Percentiles rank a stretch among this genome's conserved stretches.
Evolutionary conservation across 2,888 invertebrate species (phyloP).

Genomic region (Laspeyria flexula): DNA sequence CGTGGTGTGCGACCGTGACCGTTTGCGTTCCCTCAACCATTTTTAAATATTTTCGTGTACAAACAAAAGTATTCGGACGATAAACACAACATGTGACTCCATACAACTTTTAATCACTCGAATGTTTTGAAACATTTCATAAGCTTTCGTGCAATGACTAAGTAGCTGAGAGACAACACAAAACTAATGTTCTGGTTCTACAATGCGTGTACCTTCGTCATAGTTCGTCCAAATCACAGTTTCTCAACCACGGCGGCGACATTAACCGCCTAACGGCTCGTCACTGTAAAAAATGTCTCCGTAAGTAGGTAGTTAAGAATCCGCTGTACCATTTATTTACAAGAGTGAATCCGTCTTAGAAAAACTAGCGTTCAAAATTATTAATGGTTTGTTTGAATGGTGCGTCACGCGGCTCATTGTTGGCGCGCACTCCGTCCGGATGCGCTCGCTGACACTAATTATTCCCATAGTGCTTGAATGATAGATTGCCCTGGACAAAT

Average conservation of each 20-base stretch:
- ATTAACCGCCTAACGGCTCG: slow-evolving; percentile 68
- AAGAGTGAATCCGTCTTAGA: slow-evolving; percentile 81
- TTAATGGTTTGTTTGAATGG: slow-evolving; percentile 86
- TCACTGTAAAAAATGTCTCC: slow-evolving; percentile 75
- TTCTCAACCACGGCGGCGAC: slow-evolving; percentile 49
- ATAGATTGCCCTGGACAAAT: slow-evolving; percentile 85
- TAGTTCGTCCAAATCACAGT: slow-evolving; percentile 21
- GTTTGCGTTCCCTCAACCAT: slow-evolving; percentile 56
- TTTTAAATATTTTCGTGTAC: slow-evolving; percentile 49
- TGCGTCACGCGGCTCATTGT: slow-evolving; percentile 81
- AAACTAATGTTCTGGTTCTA: slow-evolving; percentile 26
- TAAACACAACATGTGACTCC: slow-evolving; percentile 32
- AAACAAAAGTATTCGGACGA: slow-evolving; percentile 50
- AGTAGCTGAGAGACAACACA: slow-evolving; percentile 23
- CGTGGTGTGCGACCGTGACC: slow-evolving; percentile 72
- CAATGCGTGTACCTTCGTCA: slow-evolving; percentile 20
- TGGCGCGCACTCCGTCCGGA: slow-evolving; percentile 79
- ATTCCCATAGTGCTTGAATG: slow-evolving; percentile 84
- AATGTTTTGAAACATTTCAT: slow-evolving; percentile 28
- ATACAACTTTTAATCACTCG: slow-evolving; percentile 25
- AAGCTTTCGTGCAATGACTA: slow-evolving; percentile 24
- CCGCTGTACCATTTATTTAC: slow-evolving; percentile 83
- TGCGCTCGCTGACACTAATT: slow-evolving; percentile 85
- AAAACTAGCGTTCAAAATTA: slow-evolving; percentile 83
- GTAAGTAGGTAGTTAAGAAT: slow-evolving; percentile 83